phyloP scores from a whole-genome alignment of 2,113 vertebrate species.

The Seriola dumerili region DNA sequence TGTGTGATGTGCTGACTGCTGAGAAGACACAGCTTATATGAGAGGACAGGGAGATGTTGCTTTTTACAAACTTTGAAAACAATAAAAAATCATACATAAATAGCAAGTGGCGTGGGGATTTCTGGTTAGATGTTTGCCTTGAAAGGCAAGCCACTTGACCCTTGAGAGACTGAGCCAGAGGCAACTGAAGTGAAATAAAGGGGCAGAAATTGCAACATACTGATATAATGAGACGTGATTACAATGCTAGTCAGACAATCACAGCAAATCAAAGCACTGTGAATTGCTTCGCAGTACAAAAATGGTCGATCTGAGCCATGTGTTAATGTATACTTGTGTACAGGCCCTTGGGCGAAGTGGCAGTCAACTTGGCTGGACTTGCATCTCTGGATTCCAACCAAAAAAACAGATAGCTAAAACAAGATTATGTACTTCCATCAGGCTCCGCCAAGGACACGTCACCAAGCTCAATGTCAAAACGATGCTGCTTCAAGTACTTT shows the following conservation, averaged over 20 bases:
- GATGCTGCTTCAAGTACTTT: slow-evolving; percentile 50
- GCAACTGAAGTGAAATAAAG: slow-evolving; percentile 18
- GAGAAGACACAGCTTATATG: slow-evolving; percentile 37
- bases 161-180: slow-evolving; percentile 1
- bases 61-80: slow-evolving; percentile 41
- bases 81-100: neutral
- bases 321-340: slow-evolving; percentile 8
- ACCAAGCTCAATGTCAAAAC: slow-evolving; percentile 64
- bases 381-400: slow-evolving; percentile 26
- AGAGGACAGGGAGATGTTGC: slow-evolving; percentile 39
- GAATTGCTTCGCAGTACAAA: slow-evolving; percentile 38
- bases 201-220: neutral
- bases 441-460: slow-evolving; percentile 63
- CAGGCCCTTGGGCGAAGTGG: slow-evolving; percentile 11
- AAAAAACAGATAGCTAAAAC: slow-evolving; percentile 42
- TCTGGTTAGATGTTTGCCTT: slow-evolving; percentile 30
- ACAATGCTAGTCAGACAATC: slow-evolving; percentile 34
- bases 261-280: neutral
- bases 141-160: slow-evolving; percentile 22
- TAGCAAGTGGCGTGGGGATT: neutral
- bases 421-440: slow-evolving; percentile 76
- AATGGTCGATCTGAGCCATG: neutral
- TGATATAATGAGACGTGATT: slow-evolving; percentile 35
- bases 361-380: slow-evolving; percentile 36
- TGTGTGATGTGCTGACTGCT: slow-evolving; percentile 76